These are phyloP conservation scores for pig (Sus scrofa) DNA, from an alignment of 2,113 vertebrate species.

Conservation along the genomic window T2T-Sscrofa CM000827.6:90456001-90456500, in stretches of 20 bases:
- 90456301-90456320: conserved; percentile 72
- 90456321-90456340: conserved; percentile 71
- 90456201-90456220: conserved; percentile 31
- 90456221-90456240: conserved; percentile 54
- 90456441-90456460: conserved; percentile 5
- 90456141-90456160: not conserved
- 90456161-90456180: not conserved
- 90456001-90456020: not conserved
- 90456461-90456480: conserved; percentile 32
- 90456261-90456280: conserved; percentile 68
- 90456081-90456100: conserved; percentile 26
- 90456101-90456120: not conserved
- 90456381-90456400: conserved; percentile 67
- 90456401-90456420: conserved; percentile 65
- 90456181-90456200: conserved; percentile 18
- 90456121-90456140: not conserved
- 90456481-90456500: conserved; percentile 37
- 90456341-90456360: conserved; percentile 70
- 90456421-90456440: conserved; percentile 55
- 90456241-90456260: conserved; percentile 65
- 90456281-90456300: conserved; percentile 69
- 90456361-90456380: conserved; percentile 70
- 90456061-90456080: not conserved
- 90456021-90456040: not conserved
- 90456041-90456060: not conserved